Base-by-base conservation (phyloP, 2,797 vertebrate genomes). In the Betta splendens region DNA sequence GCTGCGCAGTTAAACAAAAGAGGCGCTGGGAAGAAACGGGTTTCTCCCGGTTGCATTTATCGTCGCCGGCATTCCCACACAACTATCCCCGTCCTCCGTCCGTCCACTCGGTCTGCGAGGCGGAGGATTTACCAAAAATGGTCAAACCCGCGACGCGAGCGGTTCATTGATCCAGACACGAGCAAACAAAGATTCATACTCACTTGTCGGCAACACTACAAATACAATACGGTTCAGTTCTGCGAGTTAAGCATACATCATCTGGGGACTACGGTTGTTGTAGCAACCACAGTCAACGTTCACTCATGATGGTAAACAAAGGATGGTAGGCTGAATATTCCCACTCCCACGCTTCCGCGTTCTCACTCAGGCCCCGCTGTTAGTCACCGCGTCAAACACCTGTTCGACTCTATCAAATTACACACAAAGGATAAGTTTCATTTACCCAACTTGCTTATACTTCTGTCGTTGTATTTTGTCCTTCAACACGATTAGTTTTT, bases 251-350 rank as follows among this genome's bases (percentile, higher is more conserved):
- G 7, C 1, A 32, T 11, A 1, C 36, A 8, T 5, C n/a, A 25
- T 32, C 7, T 11, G 29, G 17, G 31, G 12, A 53, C 18, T 54
- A 18, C 1, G 28, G 7, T 31, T 76, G 74, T 50, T 78, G 79
- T 63, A 69, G 69, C 31, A 69, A 69, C 64, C 56, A n/a, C 55
- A 59, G 68, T 75, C 44, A 63, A 52, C 40, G 52, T 63, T 64
- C 81, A 71, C 37, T 46, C 72, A 40, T 70, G 79, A 85, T 77
- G 83, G 85, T 90, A 90, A 90, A 90, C 89, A 89, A 89, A 89
- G 86, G 86, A 85, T 60, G 83, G 58, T 20, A 37, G 64, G 47
- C 50, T 68, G 47, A 59, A 44, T 54, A 56, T 72, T 78, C 78
- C 73, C 77, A 80, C 74, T 77, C 58, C 68, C 64, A 69, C 81